These are phyloP conservation scores for Brienomyrus longianalis DNA, from an alignment of 2,113 vertebrate genomes.

Conservation along the genomic window DNA sequence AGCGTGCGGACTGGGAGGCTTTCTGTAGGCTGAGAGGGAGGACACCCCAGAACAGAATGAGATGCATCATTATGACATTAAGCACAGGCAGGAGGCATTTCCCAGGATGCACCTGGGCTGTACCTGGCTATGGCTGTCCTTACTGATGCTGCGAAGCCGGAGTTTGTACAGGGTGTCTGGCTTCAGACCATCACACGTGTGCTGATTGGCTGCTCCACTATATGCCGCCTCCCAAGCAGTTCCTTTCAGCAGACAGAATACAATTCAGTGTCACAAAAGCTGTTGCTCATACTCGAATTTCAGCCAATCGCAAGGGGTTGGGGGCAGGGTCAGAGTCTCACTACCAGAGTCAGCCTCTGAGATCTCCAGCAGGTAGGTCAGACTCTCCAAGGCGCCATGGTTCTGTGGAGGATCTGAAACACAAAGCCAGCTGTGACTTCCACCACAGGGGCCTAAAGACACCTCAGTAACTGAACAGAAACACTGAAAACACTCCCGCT, in stretches of 20 bases:
- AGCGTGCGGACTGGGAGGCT: slow-evolving; percentile 79
- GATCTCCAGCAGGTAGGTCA: slow-evolving; percentile 85
- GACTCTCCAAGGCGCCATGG: slow-evolving; percentile 83
- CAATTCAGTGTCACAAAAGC: not conserved
- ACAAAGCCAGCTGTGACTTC: not conserved
- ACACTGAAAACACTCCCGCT: not conserved
- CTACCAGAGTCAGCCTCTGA: slow-evolving; percentile 85
- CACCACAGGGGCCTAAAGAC: not conserved
- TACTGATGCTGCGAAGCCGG: slow-evolving; percentile 85
- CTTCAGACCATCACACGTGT: slow-evolving; percentile 77
- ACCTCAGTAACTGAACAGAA: not conserved
- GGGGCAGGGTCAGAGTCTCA: slow-evolving; percentile 35
- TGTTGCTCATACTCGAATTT: not conserved
- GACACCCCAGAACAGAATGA: not conserved
- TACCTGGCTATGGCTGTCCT: slow-evolving; percentile 90
- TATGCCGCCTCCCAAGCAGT: slow-evolving; percentile 85
- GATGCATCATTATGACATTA: not conserved
- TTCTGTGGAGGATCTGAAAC: slow-evolving; percentile 83
- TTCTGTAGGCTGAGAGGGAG: slow-evolving; percentile 50
- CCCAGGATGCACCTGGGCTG: slow-evolving; percentile 9
- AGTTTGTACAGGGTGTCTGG: slow-evolving; percentile 84
- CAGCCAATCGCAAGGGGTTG: not conserved
- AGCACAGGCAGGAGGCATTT: not conserved
- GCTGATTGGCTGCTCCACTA: slow-evolving; percentile 78
- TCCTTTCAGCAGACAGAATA: slow-evolving; percentile 51